A percentile compares a stretch with the other conserved stretches of the same genome.
Evolutionary conservation across 1,140 invertebrate species (phyloP).

Genomic region (Coelopa frigida): DNA sequence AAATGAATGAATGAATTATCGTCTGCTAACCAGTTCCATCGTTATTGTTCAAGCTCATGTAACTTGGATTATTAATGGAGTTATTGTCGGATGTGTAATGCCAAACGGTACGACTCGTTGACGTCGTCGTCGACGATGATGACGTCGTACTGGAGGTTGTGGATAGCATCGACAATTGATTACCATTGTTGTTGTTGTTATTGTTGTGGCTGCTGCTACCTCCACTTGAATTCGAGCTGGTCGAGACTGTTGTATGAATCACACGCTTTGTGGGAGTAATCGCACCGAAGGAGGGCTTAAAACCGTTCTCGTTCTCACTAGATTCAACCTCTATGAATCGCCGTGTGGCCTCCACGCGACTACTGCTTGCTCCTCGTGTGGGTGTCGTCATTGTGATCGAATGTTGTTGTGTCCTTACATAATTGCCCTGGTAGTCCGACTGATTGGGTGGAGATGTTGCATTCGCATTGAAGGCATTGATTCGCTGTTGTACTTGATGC

Average conservation of each 20-base stretch:
- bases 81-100: conserved; percentile 38
- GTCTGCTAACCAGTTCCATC: conserved; percentile 28
- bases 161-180: too few relatives aligned
- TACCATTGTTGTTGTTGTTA: conserved; percentile 9
- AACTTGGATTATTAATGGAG: conserved; percentile 45
- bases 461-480: conserved; percentile 38
- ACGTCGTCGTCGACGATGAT: conserved; percentile 11
- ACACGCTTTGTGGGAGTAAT: conserved; percentile 2
- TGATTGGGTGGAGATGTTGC: conserved; percentile 22
- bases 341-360: conserved; percentile 29
- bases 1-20: too few relatives aligned
- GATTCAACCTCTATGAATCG: conserved; percentile 40
- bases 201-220: conserved; percentile 9
- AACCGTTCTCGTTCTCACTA: too few relatives aligned
- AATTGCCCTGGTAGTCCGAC: conserved; percentile 8
- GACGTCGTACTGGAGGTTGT: conserved; percentile 7
- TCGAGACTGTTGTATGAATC: conserved; percentile 9
- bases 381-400: conserved; percentile 18
- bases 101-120: conserved; percentile 39
- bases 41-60: conserved; percentile 43
- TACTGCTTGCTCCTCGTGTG: conserved; percentile 15
- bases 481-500: conserved; percentile 38
- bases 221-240: conserved; percentile 11
- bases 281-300: too few relatives aligned
- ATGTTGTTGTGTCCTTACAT: conserved; percentile 25